Evolutionary conservation across 2,113 vertebrate genomes (phyloP), one percentile per base, ranked within the genome.

Genomic region (Turdus rufiventris): DNA sequence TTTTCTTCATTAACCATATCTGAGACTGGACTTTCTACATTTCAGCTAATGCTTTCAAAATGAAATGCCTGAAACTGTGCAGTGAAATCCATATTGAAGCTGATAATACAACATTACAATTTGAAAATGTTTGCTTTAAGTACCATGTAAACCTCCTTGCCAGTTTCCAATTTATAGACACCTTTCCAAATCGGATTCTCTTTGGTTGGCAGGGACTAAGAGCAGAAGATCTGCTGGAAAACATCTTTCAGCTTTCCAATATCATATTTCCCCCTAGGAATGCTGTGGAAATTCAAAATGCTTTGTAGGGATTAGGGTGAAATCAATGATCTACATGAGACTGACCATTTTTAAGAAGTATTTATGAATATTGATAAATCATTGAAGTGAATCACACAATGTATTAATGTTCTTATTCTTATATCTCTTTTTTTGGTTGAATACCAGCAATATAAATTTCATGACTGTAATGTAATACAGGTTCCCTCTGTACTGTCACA

Each of bases 341-440:
- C 6, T 9, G 8, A 36, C 3, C n/a, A 6, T 66, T 47, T 50
- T 92, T 8, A 10, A 3, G 18, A 58, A 34, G 15, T 73, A 65
- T 36, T 65, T 61, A 47, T 73, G 15, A 53, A 34, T 58, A 61
- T 51, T 16, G 74, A 66, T 45, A 45, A 61, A 76, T 26, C 8
- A 48, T 18, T 57, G 5, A 86, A 50, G 12, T n/a, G 25, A 40
- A 15, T 51, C 29, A 48, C 0, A 0, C 63, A 7, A n/a, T 2
- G 1, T 18, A 42, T 28, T 58, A 24, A 31, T 40, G 45, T 7
- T 57, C 42, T 40, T 3, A 21, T 66, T 84, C 33, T 54, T 71
- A 5, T 18, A 20, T 66, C 76, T 66, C 13, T 70, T 34, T 50
- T n/a, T 77, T 25, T 48, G 14, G 5, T 60, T 81, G 36, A n/a